Conservation (phyloP, 1,140 invertebrate genomes). For the Danaus melanippus region DNA sequence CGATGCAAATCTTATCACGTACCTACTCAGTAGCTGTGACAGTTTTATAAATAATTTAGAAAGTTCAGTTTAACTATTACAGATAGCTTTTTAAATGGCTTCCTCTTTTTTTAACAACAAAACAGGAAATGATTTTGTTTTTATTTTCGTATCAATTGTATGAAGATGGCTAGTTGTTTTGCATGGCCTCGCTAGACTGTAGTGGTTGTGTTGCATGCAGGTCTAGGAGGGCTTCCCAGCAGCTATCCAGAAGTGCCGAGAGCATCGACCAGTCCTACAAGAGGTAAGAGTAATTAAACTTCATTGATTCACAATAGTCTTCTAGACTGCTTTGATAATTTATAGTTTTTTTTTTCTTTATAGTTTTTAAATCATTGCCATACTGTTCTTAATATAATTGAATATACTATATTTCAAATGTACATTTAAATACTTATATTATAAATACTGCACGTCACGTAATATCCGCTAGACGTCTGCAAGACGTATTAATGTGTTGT, state of each 20-base stretch:
- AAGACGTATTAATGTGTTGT: no score
- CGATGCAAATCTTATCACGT: no score
- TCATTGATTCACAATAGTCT: neutral
- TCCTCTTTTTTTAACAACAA: neutral
- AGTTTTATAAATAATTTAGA: neutral
- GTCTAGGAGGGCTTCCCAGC: slow-evolving; percentile 86
- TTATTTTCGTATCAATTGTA: slow-evolving; percentile 4
- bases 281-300: slow-evolving; percentile 38
- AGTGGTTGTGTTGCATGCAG: slow-evolving; percentile 72
- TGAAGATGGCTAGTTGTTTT: slow-evolving; percentile 27
- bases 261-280: slow-evolving; percentile 68
- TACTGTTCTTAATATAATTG: neutral
- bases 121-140: no score
- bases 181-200: slow-evolving; percentile 51
- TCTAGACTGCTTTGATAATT: slow-evolving; percentile 3
- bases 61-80: no score
- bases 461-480: no score
- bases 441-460: no score
- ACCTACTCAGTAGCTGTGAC: neutral
- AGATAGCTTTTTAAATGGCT: neutral
- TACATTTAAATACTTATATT: no score
- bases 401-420: no score
- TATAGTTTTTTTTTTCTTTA: neutral
- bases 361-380: neutral
- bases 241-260: slow-evolving; percentile 78